Conservation (phyloP, 1,140 invertebrate genomes). For the Aleiodes sp. region DNA sequence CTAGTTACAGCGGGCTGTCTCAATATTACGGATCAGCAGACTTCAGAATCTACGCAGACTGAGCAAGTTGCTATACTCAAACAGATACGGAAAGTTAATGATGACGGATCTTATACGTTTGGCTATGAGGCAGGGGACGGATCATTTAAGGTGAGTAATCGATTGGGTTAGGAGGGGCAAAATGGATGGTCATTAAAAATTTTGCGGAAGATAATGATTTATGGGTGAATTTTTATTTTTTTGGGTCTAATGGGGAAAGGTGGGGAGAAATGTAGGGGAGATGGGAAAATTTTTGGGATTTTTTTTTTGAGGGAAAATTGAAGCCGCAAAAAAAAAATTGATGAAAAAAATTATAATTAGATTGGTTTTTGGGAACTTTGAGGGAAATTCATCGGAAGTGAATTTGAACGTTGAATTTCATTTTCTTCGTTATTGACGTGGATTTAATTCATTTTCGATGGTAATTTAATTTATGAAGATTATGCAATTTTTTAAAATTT, state of each 20-base stretch:
- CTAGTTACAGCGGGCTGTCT: slow-evolving; percentile 59
- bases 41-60: slow-evolving; percentile 60
- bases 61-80: slow-evolving; percentile 73
- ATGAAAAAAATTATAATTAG: too few relatives aligned
- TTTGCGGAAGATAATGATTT: not conserved
- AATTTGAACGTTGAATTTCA: too few relatives aligned
- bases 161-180: too few relatives aligned
- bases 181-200: too few relatives aligned
- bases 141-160: slow-evolving; percentile 75
- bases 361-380: too few relatives aligned
- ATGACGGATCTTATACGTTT: slow-evolving; percentile 86
- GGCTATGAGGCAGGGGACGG: slow-evolving; percentile 87
- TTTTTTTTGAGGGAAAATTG: too few relatives aligned
- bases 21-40: slow-evolving; percentile 63
- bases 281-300: too few relatives aligned
- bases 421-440: too few relatives aligned
- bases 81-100: slow-evolving; percentile 82
- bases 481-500: too few relatives aligned
- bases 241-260: not conserved
- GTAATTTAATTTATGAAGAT: too few relatives aligned
- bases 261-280: not conserved
- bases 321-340: not conserved
- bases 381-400: too few relatives aligned
- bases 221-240: not conserved
- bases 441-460: too few relatives aligned